Evolutionary conservation across 2,113 vertebrate species (phyloP).

Genomic region (Otus sunia): DNA sequence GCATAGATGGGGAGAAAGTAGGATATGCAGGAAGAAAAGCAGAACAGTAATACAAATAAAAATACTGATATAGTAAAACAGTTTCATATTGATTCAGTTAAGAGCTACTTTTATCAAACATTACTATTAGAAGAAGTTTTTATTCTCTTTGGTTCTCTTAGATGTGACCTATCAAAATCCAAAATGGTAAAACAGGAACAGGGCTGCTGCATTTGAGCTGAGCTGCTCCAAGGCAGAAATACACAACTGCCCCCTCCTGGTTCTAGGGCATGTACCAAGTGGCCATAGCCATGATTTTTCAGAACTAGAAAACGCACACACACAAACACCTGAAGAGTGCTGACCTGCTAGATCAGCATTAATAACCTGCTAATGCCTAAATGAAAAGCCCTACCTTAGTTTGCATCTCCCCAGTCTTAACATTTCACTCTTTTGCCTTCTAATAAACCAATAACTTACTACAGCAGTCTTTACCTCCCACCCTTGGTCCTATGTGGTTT

Average conservation of each 20-base stretch:
- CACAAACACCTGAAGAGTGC: background rate
- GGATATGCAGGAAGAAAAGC: background rate
- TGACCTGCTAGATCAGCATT: background rate
- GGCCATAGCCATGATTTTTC: background rate
- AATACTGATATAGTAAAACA: background rate
- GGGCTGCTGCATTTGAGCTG: background rate
- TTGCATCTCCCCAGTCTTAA: background rate
- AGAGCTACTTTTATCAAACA: background rate
- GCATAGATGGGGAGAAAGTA: background rate
- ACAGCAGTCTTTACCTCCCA: background rate
- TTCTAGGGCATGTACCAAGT: background rate
- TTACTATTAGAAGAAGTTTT: background rate
- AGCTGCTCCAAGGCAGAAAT: background rate
- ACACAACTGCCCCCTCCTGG: too few species aligned
- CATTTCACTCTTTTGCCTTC: background rate
- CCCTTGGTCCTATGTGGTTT: background rate
- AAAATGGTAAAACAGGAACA: background rate
- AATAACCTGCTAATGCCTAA: background rate
- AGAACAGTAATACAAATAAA: background rate
- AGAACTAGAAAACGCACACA: background rate
- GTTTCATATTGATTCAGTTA: background rate
- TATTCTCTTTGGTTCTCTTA: background rate
- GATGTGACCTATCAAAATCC: background rate
- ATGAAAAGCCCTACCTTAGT: background rate
- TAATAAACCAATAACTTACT: background rate